Conservation (phyloP, 1,140 invertebrate species). For the Pinna nobilis region DNA sequence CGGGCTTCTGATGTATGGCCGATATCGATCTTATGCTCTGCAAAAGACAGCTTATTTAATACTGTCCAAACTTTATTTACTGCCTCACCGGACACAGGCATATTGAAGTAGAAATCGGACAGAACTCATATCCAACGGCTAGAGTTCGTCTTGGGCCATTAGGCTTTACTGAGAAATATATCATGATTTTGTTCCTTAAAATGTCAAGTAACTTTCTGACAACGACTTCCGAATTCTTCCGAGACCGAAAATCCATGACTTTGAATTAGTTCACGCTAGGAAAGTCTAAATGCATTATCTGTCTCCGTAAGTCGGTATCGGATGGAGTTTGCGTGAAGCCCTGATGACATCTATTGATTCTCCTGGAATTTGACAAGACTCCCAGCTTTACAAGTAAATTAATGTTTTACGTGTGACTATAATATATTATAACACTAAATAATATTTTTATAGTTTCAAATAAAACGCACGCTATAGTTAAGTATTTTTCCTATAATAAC, state of each 20-base stretch:
- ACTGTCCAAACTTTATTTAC: constrained; percentile 33
- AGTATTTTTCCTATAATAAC: not conserved
- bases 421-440: not conserved
- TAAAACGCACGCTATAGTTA: not conserved
- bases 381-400: not conserved
- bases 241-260: constrained; percentile 48
- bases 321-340: constrained; percentile 6
- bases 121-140: not conserved
- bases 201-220: constrained; percentile 12
- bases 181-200: not conserved
- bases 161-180: not conserved
- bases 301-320: constrained; percentile 16
- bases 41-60: constrained; percentile 30
- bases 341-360: constrained; percentile 3
- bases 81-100: constrained; percentile 23
- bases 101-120: not conserved
- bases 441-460: constrained; percentile 2
- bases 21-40: not conserved
- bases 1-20: too few species aligned
- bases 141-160: not conserved
- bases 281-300: constrained; percentile 42
- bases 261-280: constrained; percentile 47
- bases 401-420: not conserved
- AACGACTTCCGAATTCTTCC: constrained; percentile 27
- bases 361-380: not conserved